A percentile compares a stretch with the other conserved stretches of the same genome.
Conservation (phyloP, 2,113 vertebrate species). For the Piliocolobus tephrosceles region DNA sequence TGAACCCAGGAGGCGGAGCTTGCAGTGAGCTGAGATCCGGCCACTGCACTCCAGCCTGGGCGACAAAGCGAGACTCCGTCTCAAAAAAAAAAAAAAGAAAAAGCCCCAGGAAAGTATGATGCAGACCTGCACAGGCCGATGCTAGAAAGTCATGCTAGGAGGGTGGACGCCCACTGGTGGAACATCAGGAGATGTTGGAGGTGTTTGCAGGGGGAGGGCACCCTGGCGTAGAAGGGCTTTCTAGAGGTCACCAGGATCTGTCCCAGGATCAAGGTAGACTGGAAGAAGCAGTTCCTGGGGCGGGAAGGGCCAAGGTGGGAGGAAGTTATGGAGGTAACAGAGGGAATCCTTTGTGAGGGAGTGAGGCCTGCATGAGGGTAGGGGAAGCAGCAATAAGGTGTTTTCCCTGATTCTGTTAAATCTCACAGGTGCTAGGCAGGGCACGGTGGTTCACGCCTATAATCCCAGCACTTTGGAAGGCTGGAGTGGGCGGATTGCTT, state of each 20-base stretch:
- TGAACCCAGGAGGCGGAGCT: no score
- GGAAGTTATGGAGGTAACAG: background rate
- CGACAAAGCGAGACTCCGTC: no score
- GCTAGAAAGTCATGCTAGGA: background rate
- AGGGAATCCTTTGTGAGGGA: background rate
- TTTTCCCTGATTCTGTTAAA: background rate
- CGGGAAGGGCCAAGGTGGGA: background rate
- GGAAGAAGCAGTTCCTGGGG: background rate
- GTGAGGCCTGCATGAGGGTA: background rate
- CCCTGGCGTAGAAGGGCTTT: background rate
- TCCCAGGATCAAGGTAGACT: background rate
- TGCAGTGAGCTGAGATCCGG: no score
- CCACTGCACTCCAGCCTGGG: no score
- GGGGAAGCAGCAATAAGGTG: no score
- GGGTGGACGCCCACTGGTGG: fast-evolving
- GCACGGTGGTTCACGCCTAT: background rate
- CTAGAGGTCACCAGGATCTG: background rate
- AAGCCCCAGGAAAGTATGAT: background rate
- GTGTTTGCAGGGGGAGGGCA: background rate
- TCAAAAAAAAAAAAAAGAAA: no score
- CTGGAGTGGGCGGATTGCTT: background rate
- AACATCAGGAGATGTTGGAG: background rate
- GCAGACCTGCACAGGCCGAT: background rate
- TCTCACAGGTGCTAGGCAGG: background rate
- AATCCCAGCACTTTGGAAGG: background rate